Evolutionary conservation across 2,888 invertebrate genomes (phyloP), one percentile per base, ranked within the genome.

Genomic region (Eudasyphora cyanicolor): DNA sequence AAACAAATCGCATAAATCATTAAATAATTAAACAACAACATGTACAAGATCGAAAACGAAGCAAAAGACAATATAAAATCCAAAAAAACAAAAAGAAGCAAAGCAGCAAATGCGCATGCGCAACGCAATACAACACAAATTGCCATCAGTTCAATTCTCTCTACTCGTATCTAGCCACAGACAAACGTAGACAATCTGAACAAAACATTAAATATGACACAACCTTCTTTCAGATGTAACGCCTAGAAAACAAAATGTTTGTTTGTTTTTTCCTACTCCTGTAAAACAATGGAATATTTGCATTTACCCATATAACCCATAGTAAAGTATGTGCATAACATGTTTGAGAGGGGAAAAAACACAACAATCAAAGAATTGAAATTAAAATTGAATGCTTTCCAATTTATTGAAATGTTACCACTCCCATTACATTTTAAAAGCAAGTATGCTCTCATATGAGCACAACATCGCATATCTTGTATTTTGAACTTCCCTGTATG

Each of bases 1-100:
- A 21, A 42, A 38, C 38, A 67, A 67, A 38, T 45, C 38, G 51
- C 78, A 78, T 75, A 82, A 82, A 71, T 82, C 78, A 64, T 77
- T 75, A 62, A 77, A 70, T 62, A 70, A 71, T 78, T 78, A 57
- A 75, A 70, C 45, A 74, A 6, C 21, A 67, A 62, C 29, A 62
- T n/a, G 45, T 45, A 45, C 45, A 45, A 45, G 14, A 45, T 45
- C n/a, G 45, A 12, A 14, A 45, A 45, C n/a, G 4, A n/a, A 45
- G n/a, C 45, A n/a, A 45, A n/a, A 45, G 45, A 45, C 2, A n/a
- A n/a, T n/a, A n/a, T n/a, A 45, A 45, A 38, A 38, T n/a, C n/a
- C 4, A 8, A 38, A 38, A 38, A 38, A 38, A 38, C 2, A 38
- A 3, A 38, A 6, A n/a, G n/a, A 38, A 2, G 8, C 38, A 38